phyloP scores from a whole-genome alignment of 1,140 invertebrate genomes.

The Drosophila repleta region DNA sequence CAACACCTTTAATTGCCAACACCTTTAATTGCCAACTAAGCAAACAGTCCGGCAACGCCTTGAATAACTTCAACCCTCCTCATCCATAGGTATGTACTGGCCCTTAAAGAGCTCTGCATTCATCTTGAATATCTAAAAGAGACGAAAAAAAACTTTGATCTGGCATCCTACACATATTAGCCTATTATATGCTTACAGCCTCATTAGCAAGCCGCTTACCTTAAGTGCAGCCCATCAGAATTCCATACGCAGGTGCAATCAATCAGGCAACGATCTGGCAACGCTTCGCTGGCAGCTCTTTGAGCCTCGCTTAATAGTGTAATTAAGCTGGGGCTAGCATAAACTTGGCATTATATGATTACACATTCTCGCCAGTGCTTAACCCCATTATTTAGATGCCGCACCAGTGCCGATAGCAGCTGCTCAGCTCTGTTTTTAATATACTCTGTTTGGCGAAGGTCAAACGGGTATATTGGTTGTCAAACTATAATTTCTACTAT shows the following conservation, averaged over 20 bases:
- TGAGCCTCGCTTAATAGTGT: background rate
- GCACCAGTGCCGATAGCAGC: background rate
- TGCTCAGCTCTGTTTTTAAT: background rate
- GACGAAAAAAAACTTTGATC: background rate
- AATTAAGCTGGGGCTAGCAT: slow-evolving; percentile 5
- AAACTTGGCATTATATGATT: slow-evolving; percentile 1
- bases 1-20: background rate
- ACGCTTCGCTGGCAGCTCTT: background rate
- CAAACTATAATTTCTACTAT: too few species aligned
- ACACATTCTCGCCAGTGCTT: background rate
- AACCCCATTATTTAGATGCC: slow-evolving; percentile 6
- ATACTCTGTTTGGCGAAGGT: background rate
- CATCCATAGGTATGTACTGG: too few species aligned
- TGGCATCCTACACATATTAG: background rate
- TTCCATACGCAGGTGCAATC: background rate
- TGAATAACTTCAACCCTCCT: too few species aligned
- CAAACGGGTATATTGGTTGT: background rate
- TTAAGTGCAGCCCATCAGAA: background rate
- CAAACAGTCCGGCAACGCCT: background rate
- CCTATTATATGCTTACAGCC: background rate
- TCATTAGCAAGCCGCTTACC: background rate
- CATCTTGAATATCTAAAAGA: too few species aligned
- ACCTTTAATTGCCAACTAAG: too few species aligned
- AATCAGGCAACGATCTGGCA: slow-evolving; percentile 2
- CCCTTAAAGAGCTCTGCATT: too few species aligned